Conservation (phyloP, 1,140 invertebrate species). For the Vanessa atalanta region DNA sequence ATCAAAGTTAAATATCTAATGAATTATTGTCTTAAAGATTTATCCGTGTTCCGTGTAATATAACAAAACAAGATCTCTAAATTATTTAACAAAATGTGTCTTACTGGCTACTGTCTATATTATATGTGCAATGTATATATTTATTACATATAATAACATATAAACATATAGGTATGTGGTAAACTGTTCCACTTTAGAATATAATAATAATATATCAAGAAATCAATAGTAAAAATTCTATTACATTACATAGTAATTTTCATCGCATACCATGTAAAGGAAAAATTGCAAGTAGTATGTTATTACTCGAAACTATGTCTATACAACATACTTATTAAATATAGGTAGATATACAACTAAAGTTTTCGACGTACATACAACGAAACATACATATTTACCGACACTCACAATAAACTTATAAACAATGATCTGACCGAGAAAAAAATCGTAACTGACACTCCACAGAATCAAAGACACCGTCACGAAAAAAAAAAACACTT, state of each 20-base stretch:
- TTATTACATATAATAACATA: too few relatives aligned
- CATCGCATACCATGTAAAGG: slow-evolving; percentile 5
- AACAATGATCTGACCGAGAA: slow-evolving; percentile 26
- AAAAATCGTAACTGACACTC: slow-evolving; percentile 51
- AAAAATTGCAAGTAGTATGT: slow-evolving; percentile 1
- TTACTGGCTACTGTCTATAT: too few relatives aligned
- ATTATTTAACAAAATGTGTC: too few relatives aligned
- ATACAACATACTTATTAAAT: not conserved
- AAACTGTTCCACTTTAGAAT: not conserved
- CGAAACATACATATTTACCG: not conserved
- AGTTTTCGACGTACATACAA: not conserved
- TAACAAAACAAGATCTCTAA: too few relatives aligned
- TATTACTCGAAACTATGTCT: slow-evolving; percentile 10
- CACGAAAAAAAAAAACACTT: slow-evolving; percentile 59
- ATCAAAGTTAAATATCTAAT: too few relatives aligned
- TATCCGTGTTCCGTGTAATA: too few relatives aligned
- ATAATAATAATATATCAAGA: slow-evolving; percentile 19
- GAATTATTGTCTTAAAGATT: too few relatives aligned
- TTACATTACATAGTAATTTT: not conserved
- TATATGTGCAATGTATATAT: too few relatives aligned
- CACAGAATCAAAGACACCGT: slow-evolving; percentile 64
- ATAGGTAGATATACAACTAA: not conserved
- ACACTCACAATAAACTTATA: slow-evolving; percentile 28
- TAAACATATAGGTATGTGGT: too few relatives aligned
- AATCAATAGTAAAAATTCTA: slow-evolving; percentile 12